These are phyloP conservation scores for Todiramphus saurophagus DNA, from an alignment of 2,113 vertebrate genomes.

Conservation along the genomic window DNA sequence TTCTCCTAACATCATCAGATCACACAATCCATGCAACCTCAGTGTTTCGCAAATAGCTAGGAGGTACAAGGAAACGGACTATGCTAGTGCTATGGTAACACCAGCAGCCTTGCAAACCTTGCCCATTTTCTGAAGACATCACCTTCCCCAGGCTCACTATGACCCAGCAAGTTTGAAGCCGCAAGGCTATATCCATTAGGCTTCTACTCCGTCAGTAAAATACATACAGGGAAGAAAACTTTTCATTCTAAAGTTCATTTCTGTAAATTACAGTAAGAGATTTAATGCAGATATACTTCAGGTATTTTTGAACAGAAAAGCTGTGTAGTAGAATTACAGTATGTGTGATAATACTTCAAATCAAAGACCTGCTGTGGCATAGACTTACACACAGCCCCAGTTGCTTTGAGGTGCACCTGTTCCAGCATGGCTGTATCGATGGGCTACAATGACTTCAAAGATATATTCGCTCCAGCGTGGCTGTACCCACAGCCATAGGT, in stretches of 20 bases:
- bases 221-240: background rate
- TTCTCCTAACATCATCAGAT: background rate
- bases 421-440: background rate
- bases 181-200: background rate
- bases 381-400: background rate
- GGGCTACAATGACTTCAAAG: background rate
- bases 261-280: background rate
- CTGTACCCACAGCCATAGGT: background rate
- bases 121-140: background rate
- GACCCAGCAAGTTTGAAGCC: background rate
- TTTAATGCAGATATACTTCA: background rate
- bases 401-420: background rate
- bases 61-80: background rate
- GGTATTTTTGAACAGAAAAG: background rate
- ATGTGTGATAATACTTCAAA: fast-evolving
- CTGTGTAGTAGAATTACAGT: background rate
- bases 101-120: background rate
- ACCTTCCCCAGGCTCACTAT: background rate
- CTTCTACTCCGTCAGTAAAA: background rate
- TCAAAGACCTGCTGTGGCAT: background rate
- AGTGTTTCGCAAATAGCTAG: background rate
- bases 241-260: background rate
- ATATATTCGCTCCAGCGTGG: background rate
- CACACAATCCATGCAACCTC: background rate
- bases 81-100: background rate